Base-by-base conservation (phyloP, 1,140 invertebrate species). In the Metaphire vulgaris region DNA sequence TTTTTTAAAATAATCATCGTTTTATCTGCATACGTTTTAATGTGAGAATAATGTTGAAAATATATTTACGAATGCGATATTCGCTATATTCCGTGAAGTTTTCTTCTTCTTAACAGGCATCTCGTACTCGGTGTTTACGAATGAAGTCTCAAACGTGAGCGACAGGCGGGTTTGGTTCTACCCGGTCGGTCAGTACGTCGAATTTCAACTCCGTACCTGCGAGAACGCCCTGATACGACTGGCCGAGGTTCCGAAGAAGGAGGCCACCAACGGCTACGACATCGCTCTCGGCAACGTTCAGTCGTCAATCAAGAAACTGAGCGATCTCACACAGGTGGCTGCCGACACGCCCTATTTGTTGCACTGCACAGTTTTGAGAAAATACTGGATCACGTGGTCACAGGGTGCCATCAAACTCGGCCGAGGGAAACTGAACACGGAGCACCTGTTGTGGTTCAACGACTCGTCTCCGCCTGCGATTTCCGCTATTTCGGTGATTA, bases 301-400 rank as follows among this genome's bases (percentile, higher is more conserved):
- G 41, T 56, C 41, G 6, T 56, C 41, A 6, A 56, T 56, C 41
- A 12, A 12, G 41, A 56, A 56, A 56, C 6, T 56, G 6, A 56
- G 21, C 6, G 41, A 56, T 21, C 6, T 21, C 6, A 21, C 6
- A 6, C 41, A 56, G 21, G 41, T 56, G 21, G 21, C 41, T 6
- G 21, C 6, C 6, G 41, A 56, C 41, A 56, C 41, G 41, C 41
- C 41, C 21, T 21, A 56, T 6, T 56, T 56, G 21, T 56, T 56
- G 41, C 6, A 56, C 21, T 32, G 29, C 65, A 31, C 28, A 6
- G 32, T 30, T 21, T 56, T 56, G 21, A 56, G 74, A 16, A 21
- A 56, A 26, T 69, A 12, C 67, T 69, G 67, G 67, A 69, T 69
- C 2, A 28, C 67, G 67, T 69, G 67, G 67, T 28, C n/a, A 26